Base-by-base conservation (phyloP, 2,113 vertebrate species). In the Sebastes schlegelii region DNA sequence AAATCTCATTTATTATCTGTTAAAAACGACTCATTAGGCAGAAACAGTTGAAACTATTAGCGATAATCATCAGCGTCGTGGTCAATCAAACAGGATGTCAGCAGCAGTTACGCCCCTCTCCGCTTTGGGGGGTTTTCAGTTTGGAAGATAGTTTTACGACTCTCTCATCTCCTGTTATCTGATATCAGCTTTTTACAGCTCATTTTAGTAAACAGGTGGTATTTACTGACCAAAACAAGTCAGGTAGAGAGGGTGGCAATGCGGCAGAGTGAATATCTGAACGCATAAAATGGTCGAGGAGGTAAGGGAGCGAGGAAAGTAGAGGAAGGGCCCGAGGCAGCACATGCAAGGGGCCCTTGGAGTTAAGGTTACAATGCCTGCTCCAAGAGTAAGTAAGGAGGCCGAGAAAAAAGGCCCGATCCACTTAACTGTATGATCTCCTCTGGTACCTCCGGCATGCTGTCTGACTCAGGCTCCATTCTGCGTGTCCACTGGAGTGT, bases 341-440 rank as follows among this genome's bases (percentile, higher is more conserved):
- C 69, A 55, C 74, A 82, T 57, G 67, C 63, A 85, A 34, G 70
- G 63, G 79, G 55, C 83, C 72, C 42, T 4, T 34, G 34, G n/a
- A 76, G 87, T 86, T 80, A 86, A 69, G 71, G 85, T 89, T 87
- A 79, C 90, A 74, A 7, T 64, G 65, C 77, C 69, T 68, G 4
- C 64, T 74, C 16, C 13, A 70, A 87, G 80, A 79, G 68, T 61
- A 85, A 84, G 42, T 66, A 83, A 88, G 84, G 80, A 83, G 51
- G 68, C 77, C 73, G 60, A 79, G 75, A 71, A 84, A 43, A 84
- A 91, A 87, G 78, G 80, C 51, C 80, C 9, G 23, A 43, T 91
- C 82, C 91, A 96, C 95, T 96, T 96, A 96, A 96, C 95, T 96
- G 95, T 84, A 95, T 82, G 92, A 94, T 90, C 63, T 91, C 92